Percentiles rank a stretch among this genome's conserved stretches.
These are phyloP conservation scores for Xenopus tropicalis DNA, from an alignment of 2,113 vertebrate genomes.

Conservation along the genomic window DNA sequence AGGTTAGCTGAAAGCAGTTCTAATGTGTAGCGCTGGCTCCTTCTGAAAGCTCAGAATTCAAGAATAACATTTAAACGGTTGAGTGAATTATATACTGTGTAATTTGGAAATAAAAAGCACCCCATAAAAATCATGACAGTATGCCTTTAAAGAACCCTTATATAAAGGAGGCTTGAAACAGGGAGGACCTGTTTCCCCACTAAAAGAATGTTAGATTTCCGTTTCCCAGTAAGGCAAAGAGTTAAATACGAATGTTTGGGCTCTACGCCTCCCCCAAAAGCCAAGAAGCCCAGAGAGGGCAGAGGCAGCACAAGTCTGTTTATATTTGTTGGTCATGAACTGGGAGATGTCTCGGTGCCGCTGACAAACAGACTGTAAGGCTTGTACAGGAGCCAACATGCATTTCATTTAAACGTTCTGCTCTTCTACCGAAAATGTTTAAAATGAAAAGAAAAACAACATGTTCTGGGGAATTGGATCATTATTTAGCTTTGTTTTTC, in stretches of 20 bases:
- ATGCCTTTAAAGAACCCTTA: too few relatives aligned
- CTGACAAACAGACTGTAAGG: conserved; percentile 26
- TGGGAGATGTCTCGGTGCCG: not conserved
- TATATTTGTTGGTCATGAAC: conserved; percentile 22
- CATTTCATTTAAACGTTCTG: not conserved
- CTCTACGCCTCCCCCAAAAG: too few relatives aligned
- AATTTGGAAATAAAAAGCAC: too few relatives aligned
- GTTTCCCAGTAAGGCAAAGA: too few relatives aligned
- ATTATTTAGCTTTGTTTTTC: not conserved
- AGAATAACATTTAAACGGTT: too few relatives aligned
- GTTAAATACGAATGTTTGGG: too few relatives aligned
- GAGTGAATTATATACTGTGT: too few relatives aligned
- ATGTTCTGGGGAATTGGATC: not conserved
- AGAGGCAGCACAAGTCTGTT: not conserved
- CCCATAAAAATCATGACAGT: too few relatives aligned
- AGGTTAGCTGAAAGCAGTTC: too few relatives aligned
- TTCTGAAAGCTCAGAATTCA: too few relatives aligned
- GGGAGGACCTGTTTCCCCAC: not conserved
- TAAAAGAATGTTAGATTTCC: not conserved
- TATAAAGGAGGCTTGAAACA: too few relatives aligned
- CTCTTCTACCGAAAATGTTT: not conserved
- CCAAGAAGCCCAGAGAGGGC: not conserved
- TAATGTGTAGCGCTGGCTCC: too few relatives aligned
- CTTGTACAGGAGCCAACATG: not conserved
- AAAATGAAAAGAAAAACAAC: not conserved